phyloP scores from a whole-genome alignment of 2,113 vertebrate genomes.

The Callithrix jacchus region DNA sequence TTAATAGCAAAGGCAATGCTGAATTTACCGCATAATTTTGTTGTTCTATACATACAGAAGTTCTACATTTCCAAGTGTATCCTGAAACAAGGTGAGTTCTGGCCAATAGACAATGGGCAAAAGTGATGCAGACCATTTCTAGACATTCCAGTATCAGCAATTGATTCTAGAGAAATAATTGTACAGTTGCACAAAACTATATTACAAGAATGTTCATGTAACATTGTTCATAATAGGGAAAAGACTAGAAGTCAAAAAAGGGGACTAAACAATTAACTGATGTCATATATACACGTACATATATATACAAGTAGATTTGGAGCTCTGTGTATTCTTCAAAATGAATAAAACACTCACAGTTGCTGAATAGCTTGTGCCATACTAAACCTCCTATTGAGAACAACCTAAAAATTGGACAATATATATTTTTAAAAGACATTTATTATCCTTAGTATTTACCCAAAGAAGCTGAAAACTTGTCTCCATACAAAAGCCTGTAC shows the following conservation, averaged over 20 bases:
- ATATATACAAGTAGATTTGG: not conserved
- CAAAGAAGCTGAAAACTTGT: not conserved
- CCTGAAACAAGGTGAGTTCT: not conserved
- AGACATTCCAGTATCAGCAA: not conserved
- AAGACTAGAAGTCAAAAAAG: not conserved
- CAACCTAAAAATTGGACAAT: not conserved
- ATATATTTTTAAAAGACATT: not conserved
- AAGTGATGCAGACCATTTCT: not conserved
- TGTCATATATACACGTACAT: not conserved
- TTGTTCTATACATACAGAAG: not conserved
- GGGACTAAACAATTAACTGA: not conserved
- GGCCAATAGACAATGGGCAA: not conserved
- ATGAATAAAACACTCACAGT: not conserved
- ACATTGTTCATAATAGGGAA: not conserved
- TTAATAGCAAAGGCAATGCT: not conserved
- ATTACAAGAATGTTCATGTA: not conserved
- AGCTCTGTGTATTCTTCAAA: not conserved
- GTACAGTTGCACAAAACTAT: not conserved
- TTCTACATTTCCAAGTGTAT: not conserved
- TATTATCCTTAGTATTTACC: not conserved
- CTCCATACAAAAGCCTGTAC: not conserved
- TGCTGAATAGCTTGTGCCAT: not conserved
- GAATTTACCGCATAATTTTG: not conserved
- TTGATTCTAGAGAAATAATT: not conserved
- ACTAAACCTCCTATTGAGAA: not conserved